Evolutionary conservation across 1,140 invertebrate species (phyloP), one percentile per base, ranked within the genome.

Genomic region (Chrysomallon squamiferum): DNA sequence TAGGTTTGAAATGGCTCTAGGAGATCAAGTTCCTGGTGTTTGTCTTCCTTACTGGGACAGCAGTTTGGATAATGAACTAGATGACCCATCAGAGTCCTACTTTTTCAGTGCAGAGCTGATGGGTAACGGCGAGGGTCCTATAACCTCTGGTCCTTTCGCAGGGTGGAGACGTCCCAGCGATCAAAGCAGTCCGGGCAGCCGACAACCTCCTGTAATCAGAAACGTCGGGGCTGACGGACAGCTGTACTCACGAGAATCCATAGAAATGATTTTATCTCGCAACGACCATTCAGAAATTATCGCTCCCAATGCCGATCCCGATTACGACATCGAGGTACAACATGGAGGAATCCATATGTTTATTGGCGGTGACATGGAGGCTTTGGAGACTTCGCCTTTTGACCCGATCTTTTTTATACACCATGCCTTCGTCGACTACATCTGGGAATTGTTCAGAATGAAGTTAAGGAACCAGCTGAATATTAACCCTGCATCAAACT

Each of bases 331-430:
- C 35, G 82, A 84, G 52, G 63, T 70, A 35, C 62, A 75, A n/a
- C 82, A 84, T 52, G 79, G 75, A 9, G 65, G 62, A 18, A 66
- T 74, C 13, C 82, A 84, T 65, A 69, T 68, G 4, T 82, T 73
- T 66, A 56, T 81, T 13, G 82, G 82, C 3, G 80, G 82, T 4
- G 65, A 75, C 59, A 80, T 84, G 77, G 69, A 62, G 11, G 64
- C 69, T 47, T 65, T 82, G 52, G 68, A 75, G 35, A 84, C 81
- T 0, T 77, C 82, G 5, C 68, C 84, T 30, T 86, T 80, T 61
- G 86, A 87, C 64, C 80, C 80, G 0, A 67, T 85, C 29, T 86
- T 86, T 72, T 87, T 79, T 63, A 59, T 86, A 66, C 85, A 86
- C 69, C 86, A 87, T 69, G 69, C 74, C 13, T 86, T 83, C 71